Conservation (phyloP, 35 echinoderm and acorn worm species). For the Holothuria glaberrima region DNA sequence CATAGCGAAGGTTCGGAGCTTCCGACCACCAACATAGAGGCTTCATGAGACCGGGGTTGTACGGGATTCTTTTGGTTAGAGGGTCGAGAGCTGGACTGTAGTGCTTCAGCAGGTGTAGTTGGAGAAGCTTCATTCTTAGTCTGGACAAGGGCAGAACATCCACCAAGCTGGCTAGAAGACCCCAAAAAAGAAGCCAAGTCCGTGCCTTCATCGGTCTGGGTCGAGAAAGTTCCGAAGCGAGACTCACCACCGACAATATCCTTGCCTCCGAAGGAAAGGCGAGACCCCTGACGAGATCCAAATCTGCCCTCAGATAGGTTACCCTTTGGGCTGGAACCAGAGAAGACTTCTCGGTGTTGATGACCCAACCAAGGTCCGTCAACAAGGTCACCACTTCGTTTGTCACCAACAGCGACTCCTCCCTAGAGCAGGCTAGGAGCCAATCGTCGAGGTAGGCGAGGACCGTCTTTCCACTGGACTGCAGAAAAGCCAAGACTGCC, state of each 20-base stretch:
- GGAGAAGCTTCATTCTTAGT: slow-evolving; percentile 43
- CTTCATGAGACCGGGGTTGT: too few species aligned
- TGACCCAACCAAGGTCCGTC: slow-evolving; percentile 44
- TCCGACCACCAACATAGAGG: not conserved
- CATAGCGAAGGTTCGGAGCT: not conserved
- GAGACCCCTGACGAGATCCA: not conserved
- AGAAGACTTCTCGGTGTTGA: slow-evolving; percentile 49
- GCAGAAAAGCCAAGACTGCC: too few species aligned
- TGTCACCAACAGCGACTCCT: not conserved
- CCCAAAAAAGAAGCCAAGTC: slow-evolving; percentile 37
- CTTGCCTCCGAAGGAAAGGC: not conserved
- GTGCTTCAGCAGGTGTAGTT: slow-evolving; percentile 23
- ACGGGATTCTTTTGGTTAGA: too few species aligned
- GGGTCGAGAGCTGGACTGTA: not conserved
- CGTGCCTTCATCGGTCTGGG: not conserved
- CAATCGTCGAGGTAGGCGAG: too few species aligned
- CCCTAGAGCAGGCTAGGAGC: not conserved
- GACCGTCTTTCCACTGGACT: too few species aligned
- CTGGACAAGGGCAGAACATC: slow-evolving; percentile 50
- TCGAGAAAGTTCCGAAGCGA: not conserved
- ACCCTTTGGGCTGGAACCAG: slow-evolving; percentile 30
- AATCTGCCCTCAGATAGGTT: slow-evolving; percentile 16
- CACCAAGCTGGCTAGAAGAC: slow-evolving; percentile 57
- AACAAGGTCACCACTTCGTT: not conserved
- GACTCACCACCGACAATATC: not conserved